Percentiles rank a stretch among this genome's conserved stretches.
These are phyloP conservation scores for Xanthorhoe spadicearia DNA, from an alignment of 2,888 invertebrate genomes.

Conservation along the genomic window DNA sequence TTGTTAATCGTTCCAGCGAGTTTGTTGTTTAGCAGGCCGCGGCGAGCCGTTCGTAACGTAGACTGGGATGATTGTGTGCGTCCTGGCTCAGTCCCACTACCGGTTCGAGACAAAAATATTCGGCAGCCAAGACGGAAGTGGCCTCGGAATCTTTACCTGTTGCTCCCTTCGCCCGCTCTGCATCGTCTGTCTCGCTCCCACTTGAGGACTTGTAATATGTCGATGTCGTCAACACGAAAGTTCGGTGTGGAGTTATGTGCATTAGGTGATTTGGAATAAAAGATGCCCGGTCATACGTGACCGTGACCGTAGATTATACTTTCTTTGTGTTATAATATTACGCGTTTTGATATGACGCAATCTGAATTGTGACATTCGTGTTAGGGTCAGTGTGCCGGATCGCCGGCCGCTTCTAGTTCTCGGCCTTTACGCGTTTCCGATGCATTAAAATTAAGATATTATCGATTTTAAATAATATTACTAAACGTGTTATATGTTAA, in stretches of 20 bases:
- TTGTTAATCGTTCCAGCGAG: slow-evolving; percentile 44
- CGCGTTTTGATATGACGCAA: slow-evolving; percentile 48
- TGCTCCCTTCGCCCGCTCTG: slow-evolving; percentile 82
- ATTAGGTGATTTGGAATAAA: slow-evolving; percentile 76
- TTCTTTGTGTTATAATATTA: slow-evolving; percentile 62
- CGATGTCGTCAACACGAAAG: slow-evolving; percentile 55
- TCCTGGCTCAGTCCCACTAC: slow-evolving; percentile 83
- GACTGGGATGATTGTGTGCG: slow-evolving; percentile 67
- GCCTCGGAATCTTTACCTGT: slow-evolving; percentile 86
- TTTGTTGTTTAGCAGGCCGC: slow-evolving; percentile 47
- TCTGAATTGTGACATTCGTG: slow-evolving; percentile 21
- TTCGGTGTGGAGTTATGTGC: slow-evolving; percentile 72
- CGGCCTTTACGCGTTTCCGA: too few species aligned
- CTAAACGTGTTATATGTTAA: too few species aligned
- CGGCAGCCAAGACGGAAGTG: slow-evolving; percentile 85
- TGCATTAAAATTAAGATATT: too few species aligned
- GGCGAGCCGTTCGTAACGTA: slow-evolving; percentile 52
- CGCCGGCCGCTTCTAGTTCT: too few species aligned
- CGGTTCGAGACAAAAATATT: slow-evolving; percentile 85
- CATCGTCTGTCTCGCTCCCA: slow-evolving; percentile 69
- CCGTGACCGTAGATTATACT: slow-evolving; percentile 79
- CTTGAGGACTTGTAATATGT: slow-evolving; percentile 56
- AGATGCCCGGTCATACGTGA: slow-evolving; percentile 76
- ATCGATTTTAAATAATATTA: too few species aligned
- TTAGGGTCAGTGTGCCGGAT: too few species aligned